Base-by-base conservation (phyloP, 2,113 vertebrate genomes). In the Geothlypis trichas region DNA sequence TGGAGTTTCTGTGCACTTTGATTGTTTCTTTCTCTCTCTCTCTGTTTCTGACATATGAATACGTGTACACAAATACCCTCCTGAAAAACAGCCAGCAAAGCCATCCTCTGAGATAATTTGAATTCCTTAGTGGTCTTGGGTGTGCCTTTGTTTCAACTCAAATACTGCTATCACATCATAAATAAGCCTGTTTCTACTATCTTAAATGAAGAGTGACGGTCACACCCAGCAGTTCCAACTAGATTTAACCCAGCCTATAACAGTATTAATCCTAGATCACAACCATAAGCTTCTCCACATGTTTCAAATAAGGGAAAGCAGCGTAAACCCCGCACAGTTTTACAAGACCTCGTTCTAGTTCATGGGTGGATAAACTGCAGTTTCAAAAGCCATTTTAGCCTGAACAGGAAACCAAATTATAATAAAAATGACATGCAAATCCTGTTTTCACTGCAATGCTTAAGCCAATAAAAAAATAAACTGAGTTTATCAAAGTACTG, bases 401-500 rank as follows among this genome's bases (percentile, higher is more conserved):
- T 58, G 58, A 95, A 94, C 88, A 92, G 95, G 96, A 97, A 97
- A 92, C 90, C 76, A 89, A 96, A 96, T 96, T 96, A 93, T 96
- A 92, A 89, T 93, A 95, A 97, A 97, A 97, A 94, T 95, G 76
- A 95, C 96, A 96, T 92, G 77, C 76, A 96, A 96, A 97, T 96
- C 93, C 90, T 95, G 73, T 95, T 96, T 95, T 89, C 92, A 78
- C 80, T 94, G 61, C 66, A 84, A 73, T 94, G n/a, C 65, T 82
- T 96, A 87, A 91, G 89, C 28, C 57, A 89, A 47, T 93, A 81
- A 95, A 95, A 94, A 41, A 89, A 84, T 82, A 78, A 94, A 82
- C 61, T 62, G 35, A 54, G 41, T 86, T 93, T 94, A 96, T 68
- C 90, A 82, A 81, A 82, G 65, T 62, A 76, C 47, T 35, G 61